Evolutionary conservation across 2,113 vertebrate species (phyloP), one percentile per base, ranked within the genome.

Genomic region (Regulus satrapa): DNA sequence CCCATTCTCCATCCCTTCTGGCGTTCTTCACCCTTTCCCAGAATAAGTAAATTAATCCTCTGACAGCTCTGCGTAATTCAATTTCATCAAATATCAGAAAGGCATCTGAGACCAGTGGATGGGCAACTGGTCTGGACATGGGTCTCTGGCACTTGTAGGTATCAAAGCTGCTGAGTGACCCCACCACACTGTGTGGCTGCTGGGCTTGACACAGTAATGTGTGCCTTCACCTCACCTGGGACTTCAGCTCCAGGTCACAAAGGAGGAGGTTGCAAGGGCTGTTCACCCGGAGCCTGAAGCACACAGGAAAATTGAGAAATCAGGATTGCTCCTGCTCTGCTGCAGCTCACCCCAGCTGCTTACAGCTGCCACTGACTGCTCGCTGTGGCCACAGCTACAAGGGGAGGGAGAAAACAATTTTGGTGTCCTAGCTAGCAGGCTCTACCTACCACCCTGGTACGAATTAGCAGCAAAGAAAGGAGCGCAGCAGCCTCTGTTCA

Each of bases 1-100:
- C 46, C 75, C 93, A 6, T 93, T 91, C 79, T 82, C 63, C 45
- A 71, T 93, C 19, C 49, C 63, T 81, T 62, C 93, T 91, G 82
- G 88, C 26, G 1, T 90, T 12, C 73, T 95, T 95, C 80, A 75
- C 74, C 38, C 80, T 97, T 89, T 76, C 78, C 79, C 92, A 93
- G 83, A 88, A 74, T 71, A 93, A 88, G 72, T 85, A 92, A 95
- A 87, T 82, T 85, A 94, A 77, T 61, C n/a, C 59, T 77, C 48
- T 86, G 90, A 81, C 54, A 92, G 86, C 26, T 69, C 24, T 51
- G 19, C 31, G 36, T 63, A 86, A 93, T 32, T 63, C 14, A 72
- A 31, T 85, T 88, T 82, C 32, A 85, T 45, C 12, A 3, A 90
- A 61, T 75, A 74, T 90, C 67, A 84, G 85, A 81, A 78, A 81